Evolutionary conservation across 1,140 invertebrate species (phyloP).

Genomic region (Drosophila lacteicornis): DNA sequence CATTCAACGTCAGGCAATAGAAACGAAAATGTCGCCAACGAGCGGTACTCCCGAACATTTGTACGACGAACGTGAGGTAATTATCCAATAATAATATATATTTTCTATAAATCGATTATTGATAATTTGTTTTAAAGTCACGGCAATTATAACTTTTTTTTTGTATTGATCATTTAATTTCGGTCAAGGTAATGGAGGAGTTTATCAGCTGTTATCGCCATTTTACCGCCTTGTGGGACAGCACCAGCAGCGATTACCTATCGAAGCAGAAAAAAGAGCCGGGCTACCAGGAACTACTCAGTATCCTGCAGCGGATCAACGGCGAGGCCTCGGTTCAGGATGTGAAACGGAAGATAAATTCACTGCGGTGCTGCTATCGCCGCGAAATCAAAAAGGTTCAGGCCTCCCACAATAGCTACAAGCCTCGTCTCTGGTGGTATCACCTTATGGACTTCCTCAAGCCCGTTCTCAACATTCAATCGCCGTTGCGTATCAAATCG

Average conservation of each 20-base stretch:
- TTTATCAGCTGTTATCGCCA: slow-evolving; percentile 71
- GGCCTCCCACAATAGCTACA: slow-evolving; percentile 38
- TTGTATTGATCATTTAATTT: not conserved
- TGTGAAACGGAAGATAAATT: slow-evolving; percentile 71
- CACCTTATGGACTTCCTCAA: slow-evolving; percentile 64
- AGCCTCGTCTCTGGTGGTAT: slow-evolving; percentile 71
- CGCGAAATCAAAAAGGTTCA: slow-evolving; percentile 61
- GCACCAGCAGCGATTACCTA: slow-evolving; percentile 46
- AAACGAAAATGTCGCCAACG: slow-evolving; percentile 4
- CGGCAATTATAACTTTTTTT: no score
- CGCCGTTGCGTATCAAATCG: slow-evolving; percentile 29
- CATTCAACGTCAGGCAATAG: slow-evolving; percentile 25
- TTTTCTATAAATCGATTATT: no score
- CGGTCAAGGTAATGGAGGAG: slow-evolving; percentile 52
- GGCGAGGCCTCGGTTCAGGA: slow-evolving; percentile 47
- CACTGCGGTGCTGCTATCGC: slow-evolving; percentile 62
- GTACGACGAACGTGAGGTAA: slow-evolving; percentile 61
- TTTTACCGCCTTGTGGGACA: slow-evolving; percentile 64
- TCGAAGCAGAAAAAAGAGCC: slow-evolving; percentile 65
- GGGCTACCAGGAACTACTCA: slow-evolving; percentile 61
- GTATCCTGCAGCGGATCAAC: slow-evolving; percentile 58
- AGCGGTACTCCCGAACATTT: slow-evolving; percentile 4
- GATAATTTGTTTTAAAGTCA: no score
- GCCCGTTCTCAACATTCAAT: slow-evolving; percentile 57
- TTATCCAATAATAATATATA: no score